These are phyloP conservation scores for Rhodeus uyekii DNA, from an alignment of 2,797 vertebrate genomes.

Conservation along the genomic window DNA sequence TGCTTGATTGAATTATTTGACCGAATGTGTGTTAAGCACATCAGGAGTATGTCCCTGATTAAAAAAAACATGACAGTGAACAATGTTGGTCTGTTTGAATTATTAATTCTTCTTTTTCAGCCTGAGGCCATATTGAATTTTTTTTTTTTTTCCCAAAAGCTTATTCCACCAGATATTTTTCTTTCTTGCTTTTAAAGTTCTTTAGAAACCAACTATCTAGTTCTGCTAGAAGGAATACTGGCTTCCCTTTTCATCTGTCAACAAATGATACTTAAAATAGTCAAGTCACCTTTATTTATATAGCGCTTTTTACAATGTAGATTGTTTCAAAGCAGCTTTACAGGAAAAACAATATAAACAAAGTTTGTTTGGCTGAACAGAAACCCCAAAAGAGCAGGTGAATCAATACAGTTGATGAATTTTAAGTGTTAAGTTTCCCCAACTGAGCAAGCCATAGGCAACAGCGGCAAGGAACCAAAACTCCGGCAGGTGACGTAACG, in stretches of 20 bases:
- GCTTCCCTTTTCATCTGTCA: neutral
- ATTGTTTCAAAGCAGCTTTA: no score
- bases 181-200: neutral
- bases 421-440: no score
- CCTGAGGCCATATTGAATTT: neutral
- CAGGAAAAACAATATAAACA: no score
- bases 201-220: neutral
- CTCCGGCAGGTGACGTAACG: no score
- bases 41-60: conserved; percentile 33
- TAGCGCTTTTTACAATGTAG: no score
- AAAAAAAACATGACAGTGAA: neutral
- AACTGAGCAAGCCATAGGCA: no score
- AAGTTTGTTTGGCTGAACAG: no score
- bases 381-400: no score
- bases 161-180: neutral
- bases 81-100: conserved; percentile 13
- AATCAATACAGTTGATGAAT: no score
- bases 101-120: neutral
- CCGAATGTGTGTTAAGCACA: conserved; percentile 1
- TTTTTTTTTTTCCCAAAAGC: no score
- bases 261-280: neutral
- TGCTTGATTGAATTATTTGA: conserved; percentile 4
- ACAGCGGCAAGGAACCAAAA: no score
- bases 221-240: neutral
- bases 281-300: no score